Evolutionary conservation across 1,140 invertebrate genomes (phyloP), one percentile per base, ranked within the genome.

Genomic region (Reticulitermes speratus): DNA sequence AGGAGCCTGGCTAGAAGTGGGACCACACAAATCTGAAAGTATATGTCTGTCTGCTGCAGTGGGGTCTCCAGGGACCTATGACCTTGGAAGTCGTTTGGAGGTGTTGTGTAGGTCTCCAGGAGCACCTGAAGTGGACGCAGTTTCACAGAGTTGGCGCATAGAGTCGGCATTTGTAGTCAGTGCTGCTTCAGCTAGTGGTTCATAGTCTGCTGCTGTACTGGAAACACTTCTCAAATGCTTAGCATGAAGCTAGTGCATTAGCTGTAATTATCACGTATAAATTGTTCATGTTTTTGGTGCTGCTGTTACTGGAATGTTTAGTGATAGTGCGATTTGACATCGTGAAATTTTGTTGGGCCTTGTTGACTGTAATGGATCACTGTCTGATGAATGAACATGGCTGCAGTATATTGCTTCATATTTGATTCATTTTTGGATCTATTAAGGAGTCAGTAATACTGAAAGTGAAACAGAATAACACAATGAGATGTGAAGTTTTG

Each of bases 161-260:
- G 91, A 91, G 85, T 91, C 91, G 84, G 90, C 91, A 69, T 91
- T 91, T 86, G 89, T 91, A 85, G 89, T 92, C 59, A 65, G 38
- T 38, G n/a, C 25, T 30, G 25, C n/a, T 30, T 25, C 65, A 9
- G 2, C n/a, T 1, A 75, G 65, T 75, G 65, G n/a, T n/a, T 75
- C n/a, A 30, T 75, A 75, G 65, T 75, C 65, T 75, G 52, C 52
- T 16, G 14, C 19, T 19, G 9, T 55, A 21, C 2, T 55, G 25
- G 11, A 75, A 59, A 30, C 25, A 30, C 52, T 55, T 55, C 14
- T 55, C 14, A 55, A 5, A 55, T 48, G 48, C 48, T 8, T 14
- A 75, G n/a, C 65, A 75, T 75, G 65, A 75, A 75, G n/a, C 25
- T 30, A 75, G n/a, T 75, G 65, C 65, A 14, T 55, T 16, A 21